These are phyloP conservation scores for Alitta virens DNA, from an alignment of 2,888 invertebrate species.

Conservation along the genomic window DNA sequence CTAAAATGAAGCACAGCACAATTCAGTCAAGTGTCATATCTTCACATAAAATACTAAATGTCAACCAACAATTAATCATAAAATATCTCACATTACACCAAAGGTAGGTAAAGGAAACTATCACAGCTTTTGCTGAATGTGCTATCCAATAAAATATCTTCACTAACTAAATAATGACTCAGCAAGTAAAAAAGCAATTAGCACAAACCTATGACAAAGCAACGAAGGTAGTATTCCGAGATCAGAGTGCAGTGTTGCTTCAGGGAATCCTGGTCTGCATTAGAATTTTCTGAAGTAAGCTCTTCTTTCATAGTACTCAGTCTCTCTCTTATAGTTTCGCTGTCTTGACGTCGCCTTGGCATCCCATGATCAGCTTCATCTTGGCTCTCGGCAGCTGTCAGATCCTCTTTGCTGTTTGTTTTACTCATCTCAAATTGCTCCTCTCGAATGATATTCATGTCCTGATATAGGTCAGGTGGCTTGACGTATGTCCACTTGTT, in stretches of 20 bases:
- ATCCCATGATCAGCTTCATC: neutral
- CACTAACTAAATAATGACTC: too few relatives aligned
- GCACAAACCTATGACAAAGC: conserved; percentile 62
- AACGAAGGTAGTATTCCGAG: conserved; percentile 64
- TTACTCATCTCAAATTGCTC: neutral
- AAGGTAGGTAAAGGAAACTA: too few relatives aligned
- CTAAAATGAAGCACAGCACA: conserved; percentile 28
- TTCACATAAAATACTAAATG: too few relatives aligned
- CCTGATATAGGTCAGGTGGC: conserved; percentile 46
- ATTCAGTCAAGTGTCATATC: too few relatives aligned
- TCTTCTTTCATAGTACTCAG: neutral
- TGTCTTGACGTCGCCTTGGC: conserved; percentile 1
- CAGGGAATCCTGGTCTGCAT: conserved; percentile 51
- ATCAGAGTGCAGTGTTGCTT: conserved; percentile 63
- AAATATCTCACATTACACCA: too few relatives aligned
- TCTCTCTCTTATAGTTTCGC: conserved; percentile 12
- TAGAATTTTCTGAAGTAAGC: conserved; percentile 15
- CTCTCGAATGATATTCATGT: conserved; percentile 40
- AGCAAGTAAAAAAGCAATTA: too few relatives aligned
- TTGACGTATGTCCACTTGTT: conserved; percentile 39
- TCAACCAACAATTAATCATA: too few relatives aligned
- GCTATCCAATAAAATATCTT: too few relatives aligned
- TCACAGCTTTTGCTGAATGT: too few relatives aligned
- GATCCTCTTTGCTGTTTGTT: neutral
- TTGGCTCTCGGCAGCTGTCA: neutral